Percentiles rank a stretch among this genome's conserved stretches.
Conservation (phyloP, 2,113 vertebrate genomes). For the Pollachius pollachius region DNA sequence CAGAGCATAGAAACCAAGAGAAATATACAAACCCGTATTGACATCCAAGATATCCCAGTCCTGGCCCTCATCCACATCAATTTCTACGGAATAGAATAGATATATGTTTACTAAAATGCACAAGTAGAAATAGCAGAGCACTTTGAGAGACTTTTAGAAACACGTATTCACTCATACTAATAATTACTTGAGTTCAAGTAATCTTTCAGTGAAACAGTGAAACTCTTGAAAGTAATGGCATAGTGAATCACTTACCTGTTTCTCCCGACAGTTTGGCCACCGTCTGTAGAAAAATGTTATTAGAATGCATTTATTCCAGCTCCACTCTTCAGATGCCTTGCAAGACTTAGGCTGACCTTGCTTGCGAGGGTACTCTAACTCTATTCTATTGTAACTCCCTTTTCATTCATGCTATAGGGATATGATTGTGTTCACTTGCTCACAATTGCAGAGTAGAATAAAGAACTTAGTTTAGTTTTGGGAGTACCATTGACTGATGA, state of each 20-base stretch:
- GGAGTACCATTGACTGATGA: no score
- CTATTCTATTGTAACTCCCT: no score
- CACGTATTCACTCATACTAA: no score
- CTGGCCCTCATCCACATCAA: constrained; percentile 78
- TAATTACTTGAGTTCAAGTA: neutral
- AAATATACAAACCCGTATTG: constrained; percentile 76
- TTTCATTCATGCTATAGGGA: no score
- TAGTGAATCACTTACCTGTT: constrained; percentile 32
- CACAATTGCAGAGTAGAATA: no score
- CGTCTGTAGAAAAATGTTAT: constrained; percentile 22
- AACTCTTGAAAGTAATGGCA: neutral
- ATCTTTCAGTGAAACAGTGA: no score
- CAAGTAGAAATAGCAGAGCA: neutral
- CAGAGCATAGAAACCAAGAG: neutral
- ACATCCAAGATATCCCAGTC: constrained; percentile 84
- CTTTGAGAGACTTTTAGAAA: neutral
- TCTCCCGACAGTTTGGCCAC: constrained; percentile 42
- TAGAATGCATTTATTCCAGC: neutral
- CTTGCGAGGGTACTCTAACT: no score
- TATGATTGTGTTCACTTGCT: no score
- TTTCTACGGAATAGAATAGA: constrained; percentile 55
- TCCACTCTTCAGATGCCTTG: no score
- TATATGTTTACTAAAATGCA: neutral
- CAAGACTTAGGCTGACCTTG: no score
- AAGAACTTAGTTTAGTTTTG: no score